Base-by-base conservation (phyloP, 2,797 vertebrate genomes). In the Botia kubotai region DNA sequence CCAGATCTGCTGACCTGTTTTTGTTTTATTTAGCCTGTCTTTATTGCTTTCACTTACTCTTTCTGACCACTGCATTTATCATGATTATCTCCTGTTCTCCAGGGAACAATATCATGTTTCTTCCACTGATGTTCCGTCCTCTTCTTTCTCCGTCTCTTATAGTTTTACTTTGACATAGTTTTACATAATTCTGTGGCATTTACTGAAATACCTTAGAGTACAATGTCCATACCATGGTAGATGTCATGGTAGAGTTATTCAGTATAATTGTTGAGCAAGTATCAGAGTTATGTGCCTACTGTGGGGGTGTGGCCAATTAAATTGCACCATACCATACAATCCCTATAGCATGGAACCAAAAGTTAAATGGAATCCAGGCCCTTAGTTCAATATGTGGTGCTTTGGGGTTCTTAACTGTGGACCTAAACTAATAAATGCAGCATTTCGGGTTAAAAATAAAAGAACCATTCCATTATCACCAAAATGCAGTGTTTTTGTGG, bases 31-130 rank as follows among this genome's bases (percentile, higher is more conserved):
- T 63, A 55, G 58, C 8, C 29, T 36, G 36, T 55, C 26, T 48
- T 69, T 75, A 60, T 79, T 50, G 63, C 71, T 63, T 65, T 53
- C 19, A 53, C 72, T 74, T 66, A 69, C 65, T 58, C 39, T 23
- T 29, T 26, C 55, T 52, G 43, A 50, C 57, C 58, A 36, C 26
- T 48, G 23, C 55, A 75, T 75, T 68, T 26, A 26, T 75, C 82
- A 83, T 69, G n/a, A 55, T 60, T 79, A 53, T 76, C 29, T 43
- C 50, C 33, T n/a, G 29, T 72, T 21, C n/a, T 17, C 29, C 50
- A 46, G 48, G 50, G 50, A 5, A 52, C 50, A 52, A 16, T 52
- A 14, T 52, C 50, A 52, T 50, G 50, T 60, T 72, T 78, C 43
- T 39, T 57, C 19, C 43, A 46, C 8, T 23, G 29, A 63, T 19